Conservation (phyloP, 2,797 vertebrate genomes). For the Pitangus sulphuratus region DNA sequence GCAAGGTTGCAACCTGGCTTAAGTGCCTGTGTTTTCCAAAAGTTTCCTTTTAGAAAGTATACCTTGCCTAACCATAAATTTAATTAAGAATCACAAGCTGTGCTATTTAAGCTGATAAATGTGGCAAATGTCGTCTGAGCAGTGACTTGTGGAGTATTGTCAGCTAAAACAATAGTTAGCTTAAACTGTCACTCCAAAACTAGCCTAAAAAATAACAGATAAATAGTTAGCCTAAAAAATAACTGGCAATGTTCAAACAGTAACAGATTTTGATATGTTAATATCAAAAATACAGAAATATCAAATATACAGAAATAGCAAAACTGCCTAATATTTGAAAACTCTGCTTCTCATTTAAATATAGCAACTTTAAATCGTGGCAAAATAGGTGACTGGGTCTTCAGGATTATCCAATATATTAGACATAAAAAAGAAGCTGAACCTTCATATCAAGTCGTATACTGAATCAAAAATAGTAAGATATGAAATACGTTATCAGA, state of each 20-base stretch:
- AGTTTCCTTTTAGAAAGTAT: background rate
- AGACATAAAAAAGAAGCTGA: background rate
- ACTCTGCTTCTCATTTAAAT: background rate
- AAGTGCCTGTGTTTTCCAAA: background rate
- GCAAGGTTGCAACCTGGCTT: background rate
- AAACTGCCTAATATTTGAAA: background rate
- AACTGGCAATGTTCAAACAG: background rate
- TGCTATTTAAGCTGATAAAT: background rate
- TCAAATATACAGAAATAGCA: background rate
- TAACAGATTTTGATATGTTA: background rate
- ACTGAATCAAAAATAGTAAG: background rate
- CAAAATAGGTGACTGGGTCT: background rate
- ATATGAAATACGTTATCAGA: background rate
- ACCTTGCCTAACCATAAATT: background rate
- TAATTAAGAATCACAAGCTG: background rate
- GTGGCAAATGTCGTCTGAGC: background rate
- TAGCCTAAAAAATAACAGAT: background rate
- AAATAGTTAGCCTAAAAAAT: background rate
- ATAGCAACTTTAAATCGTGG: background rate
- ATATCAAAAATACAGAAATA: too few species aligned
- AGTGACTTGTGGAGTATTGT: fast-evolving
- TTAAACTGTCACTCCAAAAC: background rate
- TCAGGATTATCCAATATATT: background rate
- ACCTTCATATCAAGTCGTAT: background rate
- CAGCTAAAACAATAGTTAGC: background rate